A percentile compares a stretch with the other conserved stretches of the same genome.
Conservation (phyloP, 2,888 invertebrate genomes). For the Parthenolecanium corni region DNA sequence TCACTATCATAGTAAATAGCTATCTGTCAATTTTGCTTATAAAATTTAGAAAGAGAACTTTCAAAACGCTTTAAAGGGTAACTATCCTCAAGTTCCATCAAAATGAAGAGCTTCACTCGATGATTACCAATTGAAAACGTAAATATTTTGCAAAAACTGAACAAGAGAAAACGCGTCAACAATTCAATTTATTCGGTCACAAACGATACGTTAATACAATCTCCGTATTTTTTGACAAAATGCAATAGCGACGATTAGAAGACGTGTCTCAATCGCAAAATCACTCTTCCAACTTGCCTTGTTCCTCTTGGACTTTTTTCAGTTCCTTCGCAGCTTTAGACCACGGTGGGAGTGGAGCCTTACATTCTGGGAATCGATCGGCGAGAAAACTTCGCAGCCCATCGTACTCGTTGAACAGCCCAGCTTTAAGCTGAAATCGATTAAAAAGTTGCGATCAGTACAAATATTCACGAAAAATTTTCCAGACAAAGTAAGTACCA, state of each 20-base stretch:
- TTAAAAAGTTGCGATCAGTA: too few relatives aligned
- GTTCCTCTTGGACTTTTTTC: conserved; percentile 12
- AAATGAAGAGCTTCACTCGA: too few relatives aligned
- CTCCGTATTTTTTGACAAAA: neutral
- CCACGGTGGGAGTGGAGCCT: conserved; percentile 30
- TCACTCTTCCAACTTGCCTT: neutral
- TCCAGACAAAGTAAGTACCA: neutral
- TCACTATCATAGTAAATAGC: too few relatives aligned
- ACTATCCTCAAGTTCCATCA: too few relatives aligned
- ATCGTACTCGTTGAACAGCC: conserved; percentile 57
- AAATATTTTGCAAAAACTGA: too few relatives aligned
- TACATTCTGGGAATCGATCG: conserved; percentile 59
- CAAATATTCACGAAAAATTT: neutral
- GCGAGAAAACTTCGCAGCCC: conserved; percentile 59
- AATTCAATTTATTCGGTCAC: too few relatives aligned
- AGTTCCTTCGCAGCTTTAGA: neutral
- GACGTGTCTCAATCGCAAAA: neutral
- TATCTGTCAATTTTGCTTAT: too few relatives aligned
- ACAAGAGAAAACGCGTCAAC: too few relatives aligned
- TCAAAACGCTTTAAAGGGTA: too few relatives aligned
- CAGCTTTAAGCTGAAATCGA: conserved; percentile 40
- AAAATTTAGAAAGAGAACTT: too few relatives aligned
- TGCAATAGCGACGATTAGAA: neutral
- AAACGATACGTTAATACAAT: neutral
- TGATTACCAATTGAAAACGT: too few relatives aligned